Evolutionary conservation across 1,140 invertebrate genomes (phyloP).

Genomic region (Drosophila equinoxialis): DNA sequence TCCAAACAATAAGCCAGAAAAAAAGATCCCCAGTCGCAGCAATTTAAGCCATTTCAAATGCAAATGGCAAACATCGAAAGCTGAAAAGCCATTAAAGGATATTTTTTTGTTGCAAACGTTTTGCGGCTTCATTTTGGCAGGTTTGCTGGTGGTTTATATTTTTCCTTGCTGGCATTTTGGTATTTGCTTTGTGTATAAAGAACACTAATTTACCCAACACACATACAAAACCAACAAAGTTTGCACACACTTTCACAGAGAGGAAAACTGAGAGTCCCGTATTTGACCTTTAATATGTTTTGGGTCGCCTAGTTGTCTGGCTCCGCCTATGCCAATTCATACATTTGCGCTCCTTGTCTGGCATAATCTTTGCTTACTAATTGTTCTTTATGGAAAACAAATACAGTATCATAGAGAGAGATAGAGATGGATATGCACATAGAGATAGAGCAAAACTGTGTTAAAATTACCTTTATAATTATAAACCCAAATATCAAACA

Average conservation of each 20-base stretch:
- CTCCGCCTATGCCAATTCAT: constrained; percentile 24
- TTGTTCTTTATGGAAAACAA: constrained; percentile 51
- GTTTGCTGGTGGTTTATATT: constrained; percentile 16
- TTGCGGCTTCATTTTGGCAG: constrained; percentile 28
- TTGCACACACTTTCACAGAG: neutral
- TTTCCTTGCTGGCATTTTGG: constrained; percentile 21
- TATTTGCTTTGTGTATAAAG: constrained; percentile 55
- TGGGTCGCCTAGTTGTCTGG: constrained; percentile 51
- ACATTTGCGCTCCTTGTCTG: constrained; percentile 39
- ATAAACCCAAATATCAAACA: neutral
- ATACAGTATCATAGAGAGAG: neutral
- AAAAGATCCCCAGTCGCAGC: constrained; percentile 11
- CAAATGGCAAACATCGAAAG: constrained; percentile 39
- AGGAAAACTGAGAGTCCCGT: constrained; percentile 17
- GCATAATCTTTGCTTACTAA: constrained; percentile 63
- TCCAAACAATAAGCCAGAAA: constrained; percentile 4
- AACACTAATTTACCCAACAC: constrained; percentile 29
- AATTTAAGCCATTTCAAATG: constrained; percentile 9
- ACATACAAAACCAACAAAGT: constrained; percentile 11
- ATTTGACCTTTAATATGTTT: constrained; percentile 51
- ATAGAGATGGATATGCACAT: neutral
- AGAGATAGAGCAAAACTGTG: neutral
- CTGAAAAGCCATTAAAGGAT: constrained; percentile 61
- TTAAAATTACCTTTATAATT: neutral
- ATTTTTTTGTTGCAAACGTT: constrained; percentile 60